phyloP scores from a whole-genome alignment of 2,113 vertebrate genomes.

The Triplophysa tibetana region DNA sequence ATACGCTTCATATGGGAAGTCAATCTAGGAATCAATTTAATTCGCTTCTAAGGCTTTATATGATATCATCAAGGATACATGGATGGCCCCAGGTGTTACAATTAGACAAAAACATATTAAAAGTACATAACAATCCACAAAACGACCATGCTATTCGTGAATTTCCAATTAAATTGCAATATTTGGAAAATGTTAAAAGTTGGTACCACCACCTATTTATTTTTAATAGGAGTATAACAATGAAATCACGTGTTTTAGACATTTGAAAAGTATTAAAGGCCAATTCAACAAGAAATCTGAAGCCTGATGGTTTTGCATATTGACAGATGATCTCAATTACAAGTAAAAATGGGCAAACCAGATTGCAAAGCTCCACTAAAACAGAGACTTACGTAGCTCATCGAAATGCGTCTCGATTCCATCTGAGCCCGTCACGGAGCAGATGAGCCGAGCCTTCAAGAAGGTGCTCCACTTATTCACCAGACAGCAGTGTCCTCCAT shows the following conservation, averaged over 20 bases:
- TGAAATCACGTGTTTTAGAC: too few relatives aligned
- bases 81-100: not conserved
- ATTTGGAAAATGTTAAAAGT: too few relatives aligned
- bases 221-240: too few relatives aligned
- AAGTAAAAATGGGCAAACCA: too few relatives aligned
- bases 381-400: constrained; percentile 87
- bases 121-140: not conserved
- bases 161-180: too few relatives aligned
- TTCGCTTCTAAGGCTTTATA: not conserved
- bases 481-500: constrained; percentile 94
- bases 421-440: constrained; percentile 89
- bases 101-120: constrained; percentile 6
- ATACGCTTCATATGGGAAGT: not conserved
- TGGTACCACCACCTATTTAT: too few relatives aligned
- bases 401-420: constrained; percentile 97
- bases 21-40: not conserved
- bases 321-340: too few relatives aligned
- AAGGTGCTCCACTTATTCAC: constrained; percentile 99
- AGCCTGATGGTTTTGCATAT: not conserved
- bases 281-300: not conserved
- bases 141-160: too few relatives aligned
- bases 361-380: not conserved
- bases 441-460: constrained; percentile 94
- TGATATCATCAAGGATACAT: not conserved
- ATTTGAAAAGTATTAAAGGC: too few relatives aligned